A percentile compares a stretch with the other conserved stretches of the same genome.
These are phyloP conservation scores for Meta bourneti DNA, from an alignment of 2,888 invertebrate species.

Conservation along the genomic window DNA sequence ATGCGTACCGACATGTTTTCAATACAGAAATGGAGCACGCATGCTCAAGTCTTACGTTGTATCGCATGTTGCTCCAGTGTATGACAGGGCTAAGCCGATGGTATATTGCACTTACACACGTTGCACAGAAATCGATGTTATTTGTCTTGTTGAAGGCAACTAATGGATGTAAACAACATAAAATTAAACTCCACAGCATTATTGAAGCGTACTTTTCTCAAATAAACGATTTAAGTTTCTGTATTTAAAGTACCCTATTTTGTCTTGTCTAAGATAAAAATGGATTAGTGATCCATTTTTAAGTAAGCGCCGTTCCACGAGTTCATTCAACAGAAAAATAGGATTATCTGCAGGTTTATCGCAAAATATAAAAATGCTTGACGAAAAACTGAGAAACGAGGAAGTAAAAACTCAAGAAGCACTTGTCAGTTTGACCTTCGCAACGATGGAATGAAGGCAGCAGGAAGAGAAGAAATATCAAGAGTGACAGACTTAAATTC, in stretches of 20 bases:
- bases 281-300: not conserved
- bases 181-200: too few species aligned
- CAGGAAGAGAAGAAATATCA: constrained; percentile 16
- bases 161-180: too few species aligned
- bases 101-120: too few species aligned
- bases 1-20: too few species aligned
- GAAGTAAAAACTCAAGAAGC: constrained; percentile 4
- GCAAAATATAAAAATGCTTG: not conserved
- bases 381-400: not conserved
- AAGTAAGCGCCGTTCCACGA: not conserved
- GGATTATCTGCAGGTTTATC: not conserved
- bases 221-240: not conserved
- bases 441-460: not conserved
- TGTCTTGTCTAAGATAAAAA: not conserved
- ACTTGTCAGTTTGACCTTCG: constrained; percentile 12
- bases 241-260: not conserved
- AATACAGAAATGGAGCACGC: too few species aligned
- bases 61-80: too few species aligned
- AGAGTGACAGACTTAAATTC: constrained; percentile 19
- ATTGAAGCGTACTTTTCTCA: not conserved
- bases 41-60: too few species aligned
- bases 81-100: too few species aligned
- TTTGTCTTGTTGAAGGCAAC: too few species aligned
- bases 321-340: not conserved
- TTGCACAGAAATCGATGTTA: too few species aligned